Conservation (phyloP, 2,888 invertebrate genomes). For the Rotaria macrura region DNA sequence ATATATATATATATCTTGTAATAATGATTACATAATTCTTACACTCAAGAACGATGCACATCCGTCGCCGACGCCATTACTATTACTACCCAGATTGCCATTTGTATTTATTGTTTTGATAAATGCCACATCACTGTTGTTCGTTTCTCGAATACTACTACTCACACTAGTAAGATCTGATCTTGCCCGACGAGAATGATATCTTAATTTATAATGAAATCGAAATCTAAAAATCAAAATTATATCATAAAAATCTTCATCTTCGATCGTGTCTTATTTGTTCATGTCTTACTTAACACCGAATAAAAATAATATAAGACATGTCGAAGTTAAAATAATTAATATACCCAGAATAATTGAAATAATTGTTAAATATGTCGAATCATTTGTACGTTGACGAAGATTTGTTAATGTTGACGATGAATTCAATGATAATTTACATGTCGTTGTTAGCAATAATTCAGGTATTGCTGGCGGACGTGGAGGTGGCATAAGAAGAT, state of each 20-base stretch:
- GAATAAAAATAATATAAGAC: not conserved
- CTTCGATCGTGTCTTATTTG: too few species aligned
- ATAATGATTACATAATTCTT: not conserved
- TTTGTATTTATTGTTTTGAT: not conserved
- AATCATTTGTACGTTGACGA: not conserved
- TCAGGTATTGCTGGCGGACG: not conserved
- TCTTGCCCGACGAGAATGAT: not conserved
- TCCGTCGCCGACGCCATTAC: not conserved
- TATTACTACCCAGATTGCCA: not conserved
- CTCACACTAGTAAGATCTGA: not conserved
- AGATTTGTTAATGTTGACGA: not conserved
- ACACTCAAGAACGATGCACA: constrained; percentile 1
- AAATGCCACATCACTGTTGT: not conserved
- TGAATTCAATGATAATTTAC: not conserved
- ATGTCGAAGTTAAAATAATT: not conserved
- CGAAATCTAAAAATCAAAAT: not conserved
- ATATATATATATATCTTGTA: not conserved
- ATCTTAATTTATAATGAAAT: not conserved
- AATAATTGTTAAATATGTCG: not conserved
- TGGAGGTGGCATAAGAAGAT: not conserved
- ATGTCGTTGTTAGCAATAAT: not conserved
- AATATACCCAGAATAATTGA: not conserved
- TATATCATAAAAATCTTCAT: too few species aligned
- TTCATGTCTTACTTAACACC: not conserved
- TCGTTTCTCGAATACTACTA: not conserved